Percentiles rank a stretch among this genome's conserved stretches.
These are phyloP conservation scores for Lipophrys pholis DNA, from an alignment of 2,113 vertebrate genomes.

Conservation along the genomic window DNA sequence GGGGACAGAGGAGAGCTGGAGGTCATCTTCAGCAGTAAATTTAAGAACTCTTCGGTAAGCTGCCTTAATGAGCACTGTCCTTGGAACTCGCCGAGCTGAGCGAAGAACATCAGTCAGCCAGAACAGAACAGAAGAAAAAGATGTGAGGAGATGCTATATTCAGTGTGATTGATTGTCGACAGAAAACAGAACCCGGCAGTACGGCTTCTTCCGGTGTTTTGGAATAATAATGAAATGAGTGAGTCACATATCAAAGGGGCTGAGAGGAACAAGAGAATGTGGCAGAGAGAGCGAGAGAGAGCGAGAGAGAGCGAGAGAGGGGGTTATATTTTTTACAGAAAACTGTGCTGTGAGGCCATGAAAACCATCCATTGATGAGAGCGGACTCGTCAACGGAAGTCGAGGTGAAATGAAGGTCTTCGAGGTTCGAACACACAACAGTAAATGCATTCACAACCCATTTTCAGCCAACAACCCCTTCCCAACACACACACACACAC, in stretches of 20 bases:
- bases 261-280: not conserved
- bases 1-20: slow-evolving; percentile 50
- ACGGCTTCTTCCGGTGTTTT: slow-evolving; percentile 45
- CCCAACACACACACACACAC: too few species aligned
- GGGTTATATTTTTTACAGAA: slow-evolving; percentile 23
- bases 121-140: slow-evolving; percentile 38
- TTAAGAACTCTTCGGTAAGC: slow-evolving; percentile 48
- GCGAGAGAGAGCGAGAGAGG: not conserved
- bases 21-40: slow-evolving; percentile 60
- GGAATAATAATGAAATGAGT: slow-evolving; percentile 58
- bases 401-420: slow-evolving; percentile 56
- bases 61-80: slow-evolving; percentile 64
- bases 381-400: slow-evolving; percentile 32
- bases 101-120: slow-evolving; percentile 55
- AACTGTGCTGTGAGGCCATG: slow-evolving; percentile 34
- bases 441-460: slow-evolving; percentile 38
- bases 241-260: slow-evolving; percentile 51
- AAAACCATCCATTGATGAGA: slow-evolving; percentile 50
- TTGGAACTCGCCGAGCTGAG: slow-evolving; percentile 51
- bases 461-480: not conserved
- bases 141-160: slow-evolving; percentile 51
- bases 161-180: slow-evolving; percentile 58
- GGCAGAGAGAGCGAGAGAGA: not conserved
- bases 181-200: slow-evolving; percentile 31
- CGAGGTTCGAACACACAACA: slow-evolving; percentile 44